Percentiles rank a stretch among this genome's conserved stretches.
These are phyloP conservation scores for Acrossocheilus wenchowensis DNA, from an alignment of 2,797 vertebrate genomes.

Conservation along the genomic window DNA sequence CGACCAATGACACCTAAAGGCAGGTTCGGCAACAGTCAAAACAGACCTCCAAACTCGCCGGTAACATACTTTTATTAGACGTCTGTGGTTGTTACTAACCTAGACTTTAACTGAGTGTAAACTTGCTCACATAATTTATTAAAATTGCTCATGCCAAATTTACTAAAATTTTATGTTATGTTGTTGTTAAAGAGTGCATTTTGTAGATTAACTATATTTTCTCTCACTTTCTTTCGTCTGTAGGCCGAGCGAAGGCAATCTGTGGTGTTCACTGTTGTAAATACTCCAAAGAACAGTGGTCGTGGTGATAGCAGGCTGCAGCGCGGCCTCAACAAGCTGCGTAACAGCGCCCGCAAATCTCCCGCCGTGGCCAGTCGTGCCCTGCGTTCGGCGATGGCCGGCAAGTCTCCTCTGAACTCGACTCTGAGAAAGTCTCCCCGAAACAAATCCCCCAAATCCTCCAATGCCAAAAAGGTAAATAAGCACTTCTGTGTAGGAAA, in stretches of 20 bases:
- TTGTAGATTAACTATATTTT: background rate
- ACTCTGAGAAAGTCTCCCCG: constrained; percentile 68
- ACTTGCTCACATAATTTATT: background rate
- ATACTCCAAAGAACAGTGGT: constrained; percentile 85
- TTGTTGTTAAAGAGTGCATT: background rate
- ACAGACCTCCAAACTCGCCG: constrained; percentile 70
- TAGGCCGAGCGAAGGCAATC: constrained; percentile 84
- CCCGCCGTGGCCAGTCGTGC: constrained; percentile 64
- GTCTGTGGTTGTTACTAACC: background rate
- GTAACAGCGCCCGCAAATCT: constrained; percentile 75
- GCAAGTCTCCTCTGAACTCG: constrained; percentile 60
- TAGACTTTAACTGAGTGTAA: background rate
- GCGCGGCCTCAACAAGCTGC: constrained; percentile 79
- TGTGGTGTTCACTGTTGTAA: constrained; percentile 84
- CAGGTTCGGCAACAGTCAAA: constrained; percentile 65
- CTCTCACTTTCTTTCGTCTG: background rate
- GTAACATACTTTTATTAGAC: constrained; percentile 68
- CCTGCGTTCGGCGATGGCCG: constrained; percentile 44
- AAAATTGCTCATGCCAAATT: background rate
- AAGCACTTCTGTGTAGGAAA: background rate
- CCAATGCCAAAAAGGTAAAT: constrained; percentile 68
- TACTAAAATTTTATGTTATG: background rate
- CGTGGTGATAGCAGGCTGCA: constrained; percentile 74
- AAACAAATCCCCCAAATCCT: constrained; percentile 69
- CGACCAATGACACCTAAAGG: constrained; percentile 86